These are phyloP conservation scores for Panthera uncia DNA, from an alignment of 2,113 vertebrate species.

Conservation along the genomic window DNA sequence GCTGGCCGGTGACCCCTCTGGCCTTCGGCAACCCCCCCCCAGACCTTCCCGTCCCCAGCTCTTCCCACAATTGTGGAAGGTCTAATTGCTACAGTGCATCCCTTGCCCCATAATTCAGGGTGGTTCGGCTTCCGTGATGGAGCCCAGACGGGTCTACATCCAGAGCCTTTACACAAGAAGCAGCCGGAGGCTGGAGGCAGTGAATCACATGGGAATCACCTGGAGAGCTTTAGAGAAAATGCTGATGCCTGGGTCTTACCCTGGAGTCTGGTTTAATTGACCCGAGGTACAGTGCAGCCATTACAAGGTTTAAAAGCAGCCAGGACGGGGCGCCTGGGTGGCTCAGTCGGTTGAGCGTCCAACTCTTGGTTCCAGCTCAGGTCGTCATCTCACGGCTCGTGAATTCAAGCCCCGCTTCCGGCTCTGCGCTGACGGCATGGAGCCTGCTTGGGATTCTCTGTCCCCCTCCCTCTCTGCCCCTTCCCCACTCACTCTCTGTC, in stretches of 20 bases:
- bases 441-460: no score
- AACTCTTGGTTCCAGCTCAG: no score
- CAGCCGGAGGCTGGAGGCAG: background rate
- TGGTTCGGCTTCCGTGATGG: background rate
- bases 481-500: no score
- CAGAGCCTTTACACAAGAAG: background rate
- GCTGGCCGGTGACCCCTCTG: background rate
- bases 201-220: background rate
- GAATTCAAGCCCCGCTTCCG: no score
- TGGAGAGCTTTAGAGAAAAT: background rate
- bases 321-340: no score
- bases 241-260: background rate
- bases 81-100: background rate
- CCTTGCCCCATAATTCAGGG: background rate
- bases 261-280: background rate
- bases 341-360: no score
- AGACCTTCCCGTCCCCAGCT: background rate
- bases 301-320: background rate
- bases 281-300: background rate
- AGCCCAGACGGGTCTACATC: background rate
- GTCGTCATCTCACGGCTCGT: no score
- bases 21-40: background rate
- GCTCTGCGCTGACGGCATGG: no score
- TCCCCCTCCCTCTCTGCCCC: no score
- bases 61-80: fast-evolving